These are phyloP conservation scores for Premnoplex brunnescens DNA, from an alignment of 2,797 vertebrate genomes.

Conservation along the genomic window DNA sequence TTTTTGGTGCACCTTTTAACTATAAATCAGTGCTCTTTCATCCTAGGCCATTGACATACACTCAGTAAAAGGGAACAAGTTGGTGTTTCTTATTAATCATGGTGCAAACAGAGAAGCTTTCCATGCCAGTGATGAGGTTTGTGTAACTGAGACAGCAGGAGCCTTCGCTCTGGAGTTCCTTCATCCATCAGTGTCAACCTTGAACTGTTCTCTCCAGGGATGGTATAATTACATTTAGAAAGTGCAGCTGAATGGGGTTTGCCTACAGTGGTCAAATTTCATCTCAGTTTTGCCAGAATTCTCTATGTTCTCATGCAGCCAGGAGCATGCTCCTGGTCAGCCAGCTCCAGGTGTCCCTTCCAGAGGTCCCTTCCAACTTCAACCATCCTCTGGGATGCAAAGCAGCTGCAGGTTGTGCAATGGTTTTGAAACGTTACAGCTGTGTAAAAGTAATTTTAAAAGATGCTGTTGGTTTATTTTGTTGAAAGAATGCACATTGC, in stretches of 20 bases:
- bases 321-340: background rate
- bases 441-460: background rate
- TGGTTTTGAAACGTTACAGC: background rate
- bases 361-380: background rate
- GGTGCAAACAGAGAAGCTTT: conserved; percentile 27
- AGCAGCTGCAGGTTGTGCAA: too few relatives aligned
- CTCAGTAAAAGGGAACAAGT: background rate
- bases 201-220: background rate
- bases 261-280: background rate
- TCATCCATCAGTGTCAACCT: conserved; percentile 24
- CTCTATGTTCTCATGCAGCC: background rate
- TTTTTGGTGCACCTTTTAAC: background rate
- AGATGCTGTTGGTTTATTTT: rapidly evolving
- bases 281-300: background rate
- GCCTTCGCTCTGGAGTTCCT: background rate
- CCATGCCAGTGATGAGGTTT: background rate
- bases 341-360: background rate
- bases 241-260: background rate
- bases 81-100: conserved; percentile 27
- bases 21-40: background rate
- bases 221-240: background rate
- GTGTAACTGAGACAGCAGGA: conserved; percentile 35
- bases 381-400: background rate
- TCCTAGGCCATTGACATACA: background rate
- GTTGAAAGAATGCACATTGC: rapidly evolving